Base-by-base conservation (phyloP, 2,888 invertebrate species). In the Therioaphis trifolii region DNA sequence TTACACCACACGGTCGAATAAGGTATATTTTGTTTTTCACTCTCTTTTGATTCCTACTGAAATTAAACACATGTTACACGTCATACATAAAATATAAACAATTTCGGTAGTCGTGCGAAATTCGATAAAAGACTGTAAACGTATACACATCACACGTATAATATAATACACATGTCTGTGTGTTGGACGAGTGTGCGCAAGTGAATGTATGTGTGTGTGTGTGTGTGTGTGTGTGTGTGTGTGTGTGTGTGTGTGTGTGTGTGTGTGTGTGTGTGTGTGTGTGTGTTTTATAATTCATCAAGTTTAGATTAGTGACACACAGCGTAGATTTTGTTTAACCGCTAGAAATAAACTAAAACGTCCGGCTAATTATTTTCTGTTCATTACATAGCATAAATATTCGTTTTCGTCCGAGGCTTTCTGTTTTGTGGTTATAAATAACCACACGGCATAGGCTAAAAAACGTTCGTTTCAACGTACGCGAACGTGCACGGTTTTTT, bases 361-460 rank as follows among this genome's bases (percentile, higher is more conserved):
- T 40, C 12, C 5, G 15, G 35, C 35, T 63, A 77, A 68, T 66
- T 77, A 77, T 77, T 68, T 77, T 35, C 35, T 52, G 66, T 77
- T 68, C 66, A 52, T 49, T 15, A 21, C 24, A 15, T 49, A 66
- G 52, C 77, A 21, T 77, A 77, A 77, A 77, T 77, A 66, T 24
- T 5, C 77, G 52, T 77, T 77, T 63, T 12, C 52, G 7, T 52
- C 68, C 35, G 66, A 66, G 77, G 52, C 40, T 66, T 77, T 35
- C 27, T 35, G 15, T 68, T 76, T 76, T 77, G 24, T 24, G 77
- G 21, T 24, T 68, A 77, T 68, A 68, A 77, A 77, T 40, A 77
- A 77, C 77, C 66, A 11, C 61, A n/a, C n/a, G n/a, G n/a, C 66
- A 52, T 18, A 27, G 35, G 66, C 35, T 5, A 9, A 52, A 66